Evolutionary conservation across 2,797 vertebrate genomes (phyloP), one percentile per base, ranked within the genome.

Genomic region (Tokudaia tokunoshimensis): DNA sequence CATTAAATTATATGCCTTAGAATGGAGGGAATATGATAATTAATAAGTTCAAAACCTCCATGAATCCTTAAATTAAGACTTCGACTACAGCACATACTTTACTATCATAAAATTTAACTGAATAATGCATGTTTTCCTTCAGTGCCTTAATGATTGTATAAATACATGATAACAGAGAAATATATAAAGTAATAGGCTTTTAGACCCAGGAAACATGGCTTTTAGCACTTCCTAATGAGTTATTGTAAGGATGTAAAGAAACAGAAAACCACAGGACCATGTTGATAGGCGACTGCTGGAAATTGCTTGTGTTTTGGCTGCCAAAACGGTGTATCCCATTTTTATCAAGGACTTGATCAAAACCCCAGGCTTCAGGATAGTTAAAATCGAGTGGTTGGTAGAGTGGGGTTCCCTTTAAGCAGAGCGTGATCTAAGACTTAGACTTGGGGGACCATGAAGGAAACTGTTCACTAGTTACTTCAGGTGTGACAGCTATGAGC

Each of bases 81-180:
- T 95, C 92, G 86, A 86, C 88, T 34, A 81, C 63, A 86, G 79
- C 52, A 61, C 72, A 81, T 83, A 91, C 91, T 97, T 95, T 91
- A 52, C 59, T 96, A 50, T 34, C 82, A 91, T 92, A 95, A 96
- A 95, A 96, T 86, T 91, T 96, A 98, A 97, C 95, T 97, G 96
- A 98, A 97, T 97, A 97, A 97, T 97, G 95, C 95, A 97, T 97
- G 85, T 92, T 97, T 97, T 97, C 94, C 94, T 96, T 95, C 79
- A 91, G 95, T 74, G 86, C 44, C 81, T 92, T 95, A 97, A 96
- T 97, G 96, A 96, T 96, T 97, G 88, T 97, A 94, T 97, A 98
- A 98, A 98, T 97, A 97, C 74, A 94, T 0, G 79, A 90, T 91
- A 96, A 94, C 93, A 94, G 85, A 94, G 89, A 96, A 88, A 96